Evolutionary conservation across 2,888 invertebrate species (phyloP), one percentile per base, ranked within the genome.

Genomic region (Aleiodes alternator): DNA sequence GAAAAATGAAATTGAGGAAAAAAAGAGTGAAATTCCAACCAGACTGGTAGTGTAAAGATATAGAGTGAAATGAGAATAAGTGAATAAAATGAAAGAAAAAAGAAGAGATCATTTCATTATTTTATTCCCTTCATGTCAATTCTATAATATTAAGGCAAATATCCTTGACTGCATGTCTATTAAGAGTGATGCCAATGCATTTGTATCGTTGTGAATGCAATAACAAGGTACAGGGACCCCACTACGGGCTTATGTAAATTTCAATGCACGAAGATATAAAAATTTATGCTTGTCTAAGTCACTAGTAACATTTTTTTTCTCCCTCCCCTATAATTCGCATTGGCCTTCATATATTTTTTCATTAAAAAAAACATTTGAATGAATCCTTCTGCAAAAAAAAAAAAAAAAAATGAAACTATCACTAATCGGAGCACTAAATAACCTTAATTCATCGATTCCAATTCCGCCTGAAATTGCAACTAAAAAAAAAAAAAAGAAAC

Each of bases 81-180:
- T 57, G 23, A 23, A 23, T 23, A 34, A 68, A n/a, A 70, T 68
- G 14, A 68, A 68, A 50, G 57, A 5, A 53, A 14, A 8, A 11
- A 48, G 34, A 34, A 57, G 56, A 73, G n/a, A 73, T 38, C 38
- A 51, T 29, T 56, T 48, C 53, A 53, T 76, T 43, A 55, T 69
- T 68, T 55, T 70, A 34, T 34, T 55, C 23, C 51, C 11, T 53
- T 8, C 9, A 43, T 66, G 64, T 31, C 71, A 77, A 81, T 85
- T 85, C 84, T 84, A 84, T 86, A 85, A 88, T 82, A 87, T 87
- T 84, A 87, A 85, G 84, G 82, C 83, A 87, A 87, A 87, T 84
- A 88, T 87, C 87, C 85, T 87, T 85, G 87, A 85, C 81, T 81
- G 83, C 80, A 82, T 80, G 83, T 84, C 84, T 85, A 87, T 88